phyloP scores from a whole-genome alignment of 2,113 vertebrate species.

The Grallaria varia region DNA sequence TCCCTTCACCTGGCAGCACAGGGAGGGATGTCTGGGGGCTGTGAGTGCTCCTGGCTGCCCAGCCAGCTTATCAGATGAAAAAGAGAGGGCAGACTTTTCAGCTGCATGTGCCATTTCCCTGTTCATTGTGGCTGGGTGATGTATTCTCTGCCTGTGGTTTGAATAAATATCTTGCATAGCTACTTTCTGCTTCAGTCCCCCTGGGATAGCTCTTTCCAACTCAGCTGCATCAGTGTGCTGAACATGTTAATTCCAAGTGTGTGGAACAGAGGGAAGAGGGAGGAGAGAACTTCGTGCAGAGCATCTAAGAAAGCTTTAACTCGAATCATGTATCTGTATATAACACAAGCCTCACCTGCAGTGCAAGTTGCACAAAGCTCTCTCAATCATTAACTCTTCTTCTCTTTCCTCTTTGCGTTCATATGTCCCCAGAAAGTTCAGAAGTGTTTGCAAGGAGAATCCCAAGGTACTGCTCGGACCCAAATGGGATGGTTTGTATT shows the following conservation, averaged over 20 bases:
- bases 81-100: not conserved
- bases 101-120: not conserved
- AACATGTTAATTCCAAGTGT: not conserved
- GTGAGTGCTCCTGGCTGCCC: not conserved
- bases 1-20: not conserved
- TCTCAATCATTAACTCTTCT: not conserved
- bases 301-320: not conserved
- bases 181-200: slow-evolving; percentile 15
- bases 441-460: not conserved
- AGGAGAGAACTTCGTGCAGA: not conserved
- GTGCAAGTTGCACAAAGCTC: not conserved
- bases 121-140: not conserved
- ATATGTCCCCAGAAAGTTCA: not conserved
- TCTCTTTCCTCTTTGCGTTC: not conserved
- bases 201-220: not conserved
- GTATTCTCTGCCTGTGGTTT: slow-evolving; percentile 20
- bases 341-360: not conserved
- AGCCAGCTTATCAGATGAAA: not conserved
- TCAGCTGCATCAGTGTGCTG: not conserved
- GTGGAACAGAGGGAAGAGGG: not conserved
- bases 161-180: not conserved
- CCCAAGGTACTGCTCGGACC: not conserved
- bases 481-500: not conserved
- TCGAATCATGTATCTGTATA: not conserved
- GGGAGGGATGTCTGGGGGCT: not conserved